A percentile compares a stretch with the other conserved stretches of the same genome.
Conservation (phyloP, 2,888 invertebrate genomes). For the Macroteleia sp. region DNA sequence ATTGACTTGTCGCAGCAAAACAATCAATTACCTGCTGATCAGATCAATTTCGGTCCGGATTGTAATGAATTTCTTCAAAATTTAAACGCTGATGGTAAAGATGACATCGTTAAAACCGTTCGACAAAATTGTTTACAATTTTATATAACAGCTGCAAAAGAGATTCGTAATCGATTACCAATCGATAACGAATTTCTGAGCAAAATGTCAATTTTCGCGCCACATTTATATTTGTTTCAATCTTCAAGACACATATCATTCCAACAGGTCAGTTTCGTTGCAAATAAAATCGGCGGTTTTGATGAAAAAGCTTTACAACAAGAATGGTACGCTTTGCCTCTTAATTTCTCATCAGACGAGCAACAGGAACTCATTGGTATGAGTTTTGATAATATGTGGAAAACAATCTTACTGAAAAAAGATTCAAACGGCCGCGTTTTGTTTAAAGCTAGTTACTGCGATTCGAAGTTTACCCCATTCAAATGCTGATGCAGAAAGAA, state of each 20-base stretch:
- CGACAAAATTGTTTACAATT: conserved; percentile 12
- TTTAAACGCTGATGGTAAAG: neutral
- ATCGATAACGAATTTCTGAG: conserved; percentile 11
- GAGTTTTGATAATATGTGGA: conserved; percentile 5
- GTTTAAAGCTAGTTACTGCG: no score
- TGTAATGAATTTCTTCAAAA: neutral
- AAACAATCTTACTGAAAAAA: conserved; percentile 1
- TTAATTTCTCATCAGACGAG: neutral
- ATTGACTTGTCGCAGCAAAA: neutral
- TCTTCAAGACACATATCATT: neutral
- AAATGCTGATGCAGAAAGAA: conserved; percentile 4
- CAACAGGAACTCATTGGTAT: neutral
- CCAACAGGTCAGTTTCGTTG: neutral
- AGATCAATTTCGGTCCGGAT: conserved; percentile 4
- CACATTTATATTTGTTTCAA: no score
- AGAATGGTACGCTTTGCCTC: neutral
- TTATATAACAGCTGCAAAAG: conserved; percentile 19
- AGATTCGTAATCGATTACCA: conserved; percentile 16
- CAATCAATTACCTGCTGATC: neutral
- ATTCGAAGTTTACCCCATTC: neutral
- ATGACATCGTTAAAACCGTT: neutral
- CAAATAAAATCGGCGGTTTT: conserved; percentile 10
- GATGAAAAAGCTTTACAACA: neutral
- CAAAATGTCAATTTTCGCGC: neutral
- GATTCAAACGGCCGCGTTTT: no score